Evolutionary conservation across 2,888 invertebrate species (phyloP).

Genomic region (Hypsopygia costalis): DNA sequence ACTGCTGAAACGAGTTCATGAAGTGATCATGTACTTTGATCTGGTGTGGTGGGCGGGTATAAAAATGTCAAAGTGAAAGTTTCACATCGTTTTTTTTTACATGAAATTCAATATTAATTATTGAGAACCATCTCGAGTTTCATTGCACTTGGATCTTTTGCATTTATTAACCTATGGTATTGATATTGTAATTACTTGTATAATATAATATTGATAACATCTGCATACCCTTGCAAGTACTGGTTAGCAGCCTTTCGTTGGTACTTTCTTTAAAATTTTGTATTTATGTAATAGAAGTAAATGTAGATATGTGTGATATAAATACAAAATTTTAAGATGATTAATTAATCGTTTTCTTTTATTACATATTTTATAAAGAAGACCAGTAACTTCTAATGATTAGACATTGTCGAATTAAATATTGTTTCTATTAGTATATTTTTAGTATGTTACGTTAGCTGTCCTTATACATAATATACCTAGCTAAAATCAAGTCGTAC

Average conservation of each 20-base stretch:
- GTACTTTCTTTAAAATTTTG: conserved; percentile 78
- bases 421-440: conserved; percentile 74
- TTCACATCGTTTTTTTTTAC: conserved; percentile 48
- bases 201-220: conserved; percentile 74
- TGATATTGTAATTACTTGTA: conserved; percentile 81
- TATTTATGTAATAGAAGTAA: conserved; percentile 81
- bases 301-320: conserved; percentile 80
- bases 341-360: conserved; percentile 73
- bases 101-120: conserved; percentile 59
- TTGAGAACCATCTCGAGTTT: conserved; percentile 63
- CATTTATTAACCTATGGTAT: conserved; percentile 81
- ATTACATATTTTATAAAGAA: conserved; percentile 66
- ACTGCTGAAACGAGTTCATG: conserved; percentile 58
- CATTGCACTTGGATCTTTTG: conserved; percentile 80
- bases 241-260: conserved; percentile 79
- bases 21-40: conserved; percentile 54
- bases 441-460: conserved; percentile 71
- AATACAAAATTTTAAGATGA: conserved; percentile 81
- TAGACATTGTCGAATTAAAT: conserved; percentile 64
- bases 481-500: conserved; percentile 63
- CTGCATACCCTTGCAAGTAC: conserved; percentile 75
- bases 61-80: conserved; percentile 47
- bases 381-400: conserved; percentile 67
- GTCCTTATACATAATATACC: conserved; percentile 56
- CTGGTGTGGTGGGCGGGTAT: conserved; percentile 45